Evolutionary conservation across 2,888 invertebrate species (phyloP), one percentile per base, ranked within the genome.

Genomic region (Drosophila sordidapex): DNA sequence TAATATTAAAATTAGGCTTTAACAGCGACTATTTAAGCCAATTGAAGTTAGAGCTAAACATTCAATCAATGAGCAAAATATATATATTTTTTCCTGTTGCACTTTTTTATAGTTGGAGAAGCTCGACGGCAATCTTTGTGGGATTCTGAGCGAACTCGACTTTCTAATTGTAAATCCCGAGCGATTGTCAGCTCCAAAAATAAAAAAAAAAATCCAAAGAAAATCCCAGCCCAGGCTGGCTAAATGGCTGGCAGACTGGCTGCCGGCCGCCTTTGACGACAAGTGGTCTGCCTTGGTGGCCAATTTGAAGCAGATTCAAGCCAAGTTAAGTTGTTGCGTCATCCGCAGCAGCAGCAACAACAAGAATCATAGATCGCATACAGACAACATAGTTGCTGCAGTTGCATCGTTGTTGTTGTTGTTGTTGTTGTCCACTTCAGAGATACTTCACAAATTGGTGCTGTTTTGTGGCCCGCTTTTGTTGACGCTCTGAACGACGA

Each of bases 381-480:
- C 46, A 46, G 46, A 46, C 46, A 46, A 25, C 25, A 46, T 65
- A 80, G 40, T 58, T 33, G 58, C 15, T 61, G 40, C 54, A 40
- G 57, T 53, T 57, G 69, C 31, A 31, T 31, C 79, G 61, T 49
- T 61, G 65, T 51, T 54, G 68, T 36, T 59, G 68, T 36, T 59
- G 68, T 49, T 51, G 76, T 33, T 62, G 72, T 59, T 70, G 81
- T 81, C 74, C 52, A 86, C 84, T 80, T 79, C 79, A 82, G 60
- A 85, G 88, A 88, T 88, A 87, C 88, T 88, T 86, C 87, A 87
- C 87, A 86, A 88, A 88, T 88, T 87, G 83, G 87, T 78, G 86
- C 74, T 87, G 82, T 66, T 57, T 78, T 69, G 56, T 86, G 82
- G 86, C 86, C 83, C 76, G 83, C 81, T 87, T 85, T 85, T 81